These are phyloP conservation scores for Lamellibrachia luymesi DNA, from an alignment of 1,140 invertebrate genomes.

Conservation along the genomic window DNA sequence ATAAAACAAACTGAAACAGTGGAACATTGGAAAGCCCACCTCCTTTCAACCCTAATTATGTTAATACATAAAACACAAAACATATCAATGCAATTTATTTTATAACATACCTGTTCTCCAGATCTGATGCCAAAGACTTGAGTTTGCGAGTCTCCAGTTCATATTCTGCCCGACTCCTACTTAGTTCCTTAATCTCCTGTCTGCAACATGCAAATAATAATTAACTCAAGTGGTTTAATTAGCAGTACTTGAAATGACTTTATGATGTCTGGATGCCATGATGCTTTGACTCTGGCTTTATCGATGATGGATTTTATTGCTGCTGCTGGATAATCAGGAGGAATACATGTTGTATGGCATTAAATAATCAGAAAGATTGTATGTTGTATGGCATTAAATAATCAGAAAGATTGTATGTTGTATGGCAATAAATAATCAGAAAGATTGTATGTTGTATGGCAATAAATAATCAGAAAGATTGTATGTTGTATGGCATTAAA, in stretches of 20 bases:
- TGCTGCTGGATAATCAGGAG: neutral
- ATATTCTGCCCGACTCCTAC: slow-evolving; percentile 33
- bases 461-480: no score
- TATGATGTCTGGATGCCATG: neutral
- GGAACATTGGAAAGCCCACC: no score
- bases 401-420: no score
- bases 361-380: neutral
- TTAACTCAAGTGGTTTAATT: neutral
- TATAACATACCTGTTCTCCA: slow-evolving; percentile 39
- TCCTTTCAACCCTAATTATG: no score
- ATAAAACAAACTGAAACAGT: no score
- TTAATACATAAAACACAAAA: neutral
- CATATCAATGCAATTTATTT: neutral
- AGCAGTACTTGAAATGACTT: neutral
- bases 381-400: no score
- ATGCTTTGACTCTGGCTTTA: neutral
- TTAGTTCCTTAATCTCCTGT: neutral
- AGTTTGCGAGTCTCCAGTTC: slow-evolving; percentile 39
- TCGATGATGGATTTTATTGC: neutral
- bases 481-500: no score
- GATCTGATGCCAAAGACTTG: slow-evolving; percentile 32
- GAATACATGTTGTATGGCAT: neutral
- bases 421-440: no score
- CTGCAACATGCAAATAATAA: slow-evolving; percentile 2
- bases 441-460: no score